Conservation (phyloP, 2,888 invertebrate genomes). For the Apodemia duryi region DNA sequence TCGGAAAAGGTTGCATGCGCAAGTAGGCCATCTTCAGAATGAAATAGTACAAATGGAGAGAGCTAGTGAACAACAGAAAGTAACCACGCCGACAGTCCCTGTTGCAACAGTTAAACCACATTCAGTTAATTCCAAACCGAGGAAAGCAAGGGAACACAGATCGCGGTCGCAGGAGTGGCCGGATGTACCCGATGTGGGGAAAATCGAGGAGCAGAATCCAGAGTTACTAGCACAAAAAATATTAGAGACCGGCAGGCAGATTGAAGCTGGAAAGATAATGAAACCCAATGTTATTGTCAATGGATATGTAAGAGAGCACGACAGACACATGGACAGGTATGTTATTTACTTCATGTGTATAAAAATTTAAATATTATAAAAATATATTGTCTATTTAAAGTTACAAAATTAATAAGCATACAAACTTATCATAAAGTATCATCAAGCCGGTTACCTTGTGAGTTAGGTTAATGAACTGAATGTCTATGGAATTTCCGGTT, state of each 20-base stretch:
- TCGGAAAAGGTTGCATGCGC: conserved; percentile 90
- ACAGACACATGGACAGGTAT: conserved; percentile 46
- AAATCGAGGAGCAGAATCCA: conserved; percentile 95
- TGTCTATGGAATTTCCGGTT: too few relatives aligned
- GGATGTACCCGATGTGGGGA: conserved; percentile 92
- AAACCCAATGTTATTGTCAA: conserved; percentile 67
- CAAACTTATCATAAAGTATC: too few relatives aligned
- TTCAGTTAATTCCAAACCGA: conserved; percentile 57
- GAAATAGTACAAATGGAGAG: conserved; percentile 88
- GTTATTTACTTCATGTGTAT: neutral
- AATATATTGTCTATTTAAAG: too few relatives aligned
- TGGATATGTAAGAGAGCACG: conserved; percentile 56
- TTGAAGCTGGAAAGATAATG: conserved; percentile 88
- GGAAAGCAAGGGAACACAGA: conserved; percentile 83
- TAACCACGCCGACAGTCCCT: conserved; percentile 52
- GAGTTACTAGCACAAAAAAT: conserved; percentile 94
- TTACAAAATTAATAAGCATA: too few relatives aligned
- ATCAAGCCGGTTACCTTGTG: too few relatives aligned
- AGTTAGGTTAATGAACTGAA: too few relatives aligned
- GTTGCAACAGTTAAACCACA: conserved; percentile 70
- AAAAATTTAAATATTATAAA: too few relatives aligned
- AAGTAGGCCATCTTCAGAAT: conserved; percentile 87
- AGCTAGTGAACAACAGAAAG: conserved; percentile 82
- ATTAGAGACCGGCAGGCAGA: conserved; percentile 92
- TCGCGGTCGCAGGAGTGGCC: conserved; percentile 95